Evolutionary conservation across 2,888 invertebrate species (phyloP), one percentile per base, ranked within the genome.

Genomic region (Calameuta pallipes): DNA sequence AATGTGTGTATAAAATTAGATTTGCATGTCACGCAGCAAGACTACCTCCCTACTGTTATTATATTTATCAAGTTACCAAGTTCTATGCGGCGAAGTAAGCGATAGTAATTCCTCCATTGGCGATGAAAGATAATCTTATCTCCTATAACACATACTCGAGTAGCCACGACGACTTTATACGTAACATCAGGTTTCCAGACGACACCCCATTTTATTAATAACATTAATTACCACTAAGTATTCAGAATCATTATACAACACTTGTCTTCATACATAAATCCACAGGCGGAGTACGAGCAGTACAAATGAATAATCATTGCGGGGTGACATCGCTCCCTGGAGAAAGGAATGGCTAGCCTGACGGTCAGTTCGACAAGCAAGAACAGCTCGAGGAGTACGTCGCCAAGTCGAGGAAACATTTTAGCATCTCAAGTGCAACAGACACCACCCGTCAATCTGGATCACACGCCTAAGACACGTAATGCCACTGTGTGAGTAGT

Each of bases 321-420:
- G 56, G 56, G 31, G 78, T 78, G 75, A 79, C 77, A 80, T 80
- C 76, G 74, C 35, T 77, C 76, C 82, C 79, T 86, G 80, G 77
- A 83, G 81, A 81, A 85, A 86, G 90, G 89, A 85, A 91, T 91
- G 91, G 91, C 90, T 89, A 91, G 88, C 86, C 87, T 91, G 91
- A 89, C 88, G 81, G 89, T 91, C 76, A 85, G 86, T 76, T 80
- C 90, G 68, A 90, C 91, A 83, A 90, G 90, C 85, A 91, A 90
- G 80, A 90, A 86, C 84, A 90, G 90, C 85, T 91, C 91, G 11
- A 88, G 91, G 73, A 91, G 91, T 82, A 83, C 90, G 81, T 91
- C 91, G 78, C 91, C 91, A 36, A 91, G 84, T 82, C 87, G 91
- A 87, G 86, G 84, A 81, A 88, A 85, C 79, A 82, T 85, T 76